Evolutionary conservation across 2,797 vertebrate species (phyloP).

Genomic region (Manis javanica): DNA sequence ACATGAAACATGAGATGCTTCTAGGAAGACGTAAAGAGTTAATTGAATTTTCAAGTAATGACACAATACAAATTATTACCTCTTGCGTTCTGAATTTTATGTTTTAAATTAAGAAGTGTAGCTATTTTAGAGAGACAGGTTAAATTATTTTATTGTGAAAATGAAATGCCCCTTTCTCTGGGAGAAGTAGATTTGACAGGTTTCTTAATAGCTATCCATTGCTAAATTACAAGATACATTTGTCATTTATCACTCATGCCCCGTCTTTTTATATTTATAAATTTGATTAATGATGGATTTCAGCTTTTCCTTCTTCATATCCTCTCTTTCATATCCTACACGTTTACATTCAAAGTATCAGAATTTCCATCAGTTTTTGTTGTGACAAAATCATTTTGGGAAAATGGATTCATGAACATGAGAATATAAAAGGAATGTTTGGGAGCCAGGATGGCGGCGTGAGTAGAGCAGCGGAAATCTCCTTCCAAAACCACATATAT

Average conservation of each 20-base stretch:
- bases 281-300: neutral
- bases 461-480: too few relatives aligned
- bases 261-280: neutral
- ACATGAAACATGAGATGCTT: neutral
- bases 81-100: neutral
- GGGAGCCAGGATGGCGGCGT: too few relatives aligned
- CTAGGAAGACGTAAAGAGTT: neutral
- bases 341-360: neutral
- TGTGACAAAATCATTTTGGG: neutral
- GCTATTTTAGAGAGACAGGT: neutral
- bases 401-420: neutral
- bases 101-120: neutral
- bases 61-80: neutral
- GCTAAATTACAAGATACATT: neutral
- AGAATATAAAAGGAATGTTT: neutral
- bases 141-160: neutral
- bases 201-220: neutral
- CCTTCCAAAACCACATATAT: too few relatives aligned
- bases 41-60: neutral
- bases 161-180: neutral
- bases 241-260: neutral
- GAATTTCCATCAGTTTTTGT: neutral
- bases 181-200: neutral
- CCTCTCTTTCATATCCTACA: neutral
- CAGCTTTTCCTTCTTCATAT: neutral